phyloP scores from a whole-genome alignment of 2,888 invertebrate species.

The Amphiduros pacificus region DNA sequence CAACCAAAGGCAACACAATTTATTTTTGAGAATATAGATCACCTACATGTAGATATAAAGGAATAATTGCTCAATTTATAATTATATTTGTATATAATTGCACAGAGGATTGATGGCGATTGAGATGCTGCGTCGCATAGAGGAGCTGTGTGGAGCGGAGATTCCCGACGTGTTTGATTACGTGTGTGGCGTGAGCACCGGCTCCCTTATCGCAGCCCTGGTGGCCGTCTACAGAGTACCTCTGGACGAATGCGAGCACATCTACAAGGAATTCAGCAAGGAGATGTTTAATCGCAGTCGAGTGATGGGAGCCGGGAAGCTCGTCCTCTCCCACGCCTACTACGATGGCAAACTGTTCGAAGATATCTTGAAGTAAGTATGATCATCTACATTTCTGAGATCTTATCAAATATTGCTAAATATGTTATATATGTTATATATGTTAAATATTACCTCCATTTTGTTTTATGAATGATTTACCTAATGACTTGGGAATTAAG shows the following conservation, averaged over 20 bases:
- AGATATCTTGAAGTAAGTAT: conserved; percentile 67
- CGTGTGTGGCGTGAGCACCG: conserved; percentile 65
- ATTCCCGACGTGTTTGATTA: conserved; percentile 84
- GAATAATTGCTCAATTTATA: too few relatives aligned
- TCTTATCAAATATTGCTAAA: too few relatives aligned
- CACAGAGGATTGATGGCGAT: conserved; percentile 79
- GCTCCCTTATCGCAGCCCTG: conserved; percentile 61
- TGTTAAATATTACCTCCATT: too few relatives aligned
- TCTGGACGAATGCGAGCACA: conserved; percentile 39
- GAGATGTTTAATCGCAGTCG: conserved; percentile 71
- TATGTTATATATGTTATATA: too few relatives aligned
- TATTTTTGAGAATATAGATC: too few relatives aligned
- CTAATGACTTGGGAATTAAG: too few relatives aligned
- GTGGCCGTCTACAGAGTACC: conserved; percentile 36
- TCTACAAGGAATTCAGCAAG: conserved; percentile 50
- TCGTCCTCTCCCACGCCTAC: conserved; percentile 85
- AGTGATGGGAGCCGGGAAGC: conserved; percentile 69
- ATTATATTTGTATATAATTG: too few relatives aligned
- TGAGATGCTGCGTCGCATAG: conserved; percentile 78
- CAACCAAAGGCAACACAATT: too few relatives aligned
- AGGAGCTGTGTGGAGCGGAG: conserved; percentile 64
- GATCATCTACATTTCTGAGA: too few relatives aligned
- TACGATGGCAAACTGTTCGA: conserved; percentile 87
- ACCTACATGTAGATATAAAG: too few relatives aligned
- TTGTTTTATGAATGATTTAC: too few relatives aligned